Conservation (phyloP, 2,888 invertebrate species). For the Pheosia gnoma region DNA sequence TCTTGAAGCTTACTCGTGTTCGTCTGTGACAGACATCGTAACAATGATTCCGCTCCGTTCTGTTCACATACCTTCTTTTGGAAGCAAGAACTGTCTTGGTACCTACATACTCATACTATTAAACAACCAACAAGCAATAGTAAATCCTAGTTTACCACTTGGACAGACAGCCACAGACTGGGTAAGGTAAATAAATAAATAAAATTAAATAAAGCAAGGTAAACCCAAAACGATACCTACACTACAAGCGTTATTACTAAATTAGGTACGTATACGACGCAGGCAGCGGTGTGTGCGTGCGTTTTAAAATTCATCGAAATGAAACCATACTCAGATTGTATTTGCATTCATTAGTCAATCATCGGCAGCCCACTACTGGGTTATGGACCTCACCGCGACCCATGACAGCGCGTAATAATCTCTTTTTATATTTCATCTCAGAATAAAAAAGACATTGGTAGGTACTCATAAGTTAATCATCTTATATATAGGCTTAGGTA, state of each 20-base stretch:
- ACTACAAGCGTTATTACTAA: neutral
- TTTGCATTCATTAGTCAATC: slow-evolving; percentile 2
- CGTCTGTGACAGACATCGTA: too few species aligned
- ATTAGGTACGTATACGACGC: neutral
- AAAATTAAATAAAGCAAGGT: neutral
- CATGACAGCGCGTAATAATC: neutral
- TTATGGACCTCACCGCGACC: neutral
- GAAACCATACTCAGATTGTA: neutral
- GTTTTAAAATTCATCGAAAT: neutral
- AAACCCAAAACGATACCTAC: neutral
- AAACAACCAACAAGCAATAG: too few species aligned
- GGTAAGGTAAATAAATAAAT: too few species aligned
- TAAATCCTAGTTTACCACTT: too few species aligned
- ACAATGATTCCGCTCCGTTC: too few species aligned
- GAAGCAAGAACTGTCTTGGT: too few species aligned
- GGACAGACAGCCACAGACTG: too few species aligned
- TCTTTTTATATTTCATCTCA: neutral
- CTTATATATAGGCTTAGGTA: too few species aligned
- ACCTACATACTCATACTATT: too few species aligned
- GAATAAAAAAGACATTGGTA: neutral
- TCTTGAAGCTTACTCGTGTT: too few species aligned
- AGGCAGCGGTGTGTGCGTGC: neutral
- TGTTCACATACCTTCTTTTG: too few species aligned
- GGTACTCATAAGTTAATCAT: too few species aligned
- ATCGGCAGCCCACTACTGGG: neutral